Evolutionary conservation across 1,140 invertebrate species (phyloP).

Genomic region (Drosophila tristis): DNA sequence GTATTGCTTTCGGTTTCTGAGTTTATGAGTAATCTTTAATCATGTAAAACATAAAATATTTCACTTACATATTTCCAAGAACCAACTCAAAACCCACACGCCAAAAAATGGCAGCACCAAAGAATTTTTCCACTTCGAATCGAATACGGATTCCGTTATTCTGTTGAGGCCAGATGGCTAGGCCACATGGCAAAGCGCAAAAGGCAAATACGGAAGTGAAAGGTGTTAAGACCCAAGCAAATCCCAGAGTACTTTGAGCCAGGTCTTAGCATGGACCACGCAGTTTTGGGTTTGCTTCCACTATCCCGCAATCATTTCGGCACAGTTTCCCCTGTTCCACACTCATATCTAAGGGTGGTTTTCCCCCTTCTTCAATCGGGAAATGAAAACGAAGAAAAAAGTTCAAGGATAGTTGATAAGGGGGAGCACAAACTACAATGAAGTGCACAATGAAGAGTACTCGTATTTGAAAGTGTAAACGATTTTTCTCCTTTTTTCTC

Average conservation of each 20-base stretch:
- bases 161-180: conserved; percentile 1
- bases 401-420: too few relatives aligned
- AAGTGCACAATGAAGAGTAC: too few relatives aligned
- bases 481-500: too few relatives aligned
- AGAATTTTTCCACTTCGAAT: neutral
- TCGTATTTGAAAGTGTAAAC: too few relatives aligned
- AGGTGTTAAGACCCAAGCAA: conserved; percentile 51
- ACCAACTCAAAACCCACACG: too few relatives aligned
- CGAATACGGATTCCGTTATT: neutral
- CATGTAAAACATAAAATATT: too few relatives aligned
- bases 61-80: too few relatives aligned
- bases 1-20: too few relatives aligned
- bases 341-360: neutral
- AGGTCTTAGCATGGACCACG: conserved; percentile 46
- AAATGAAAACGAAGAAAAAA: neutral
- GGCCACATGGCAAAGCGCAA: conserved; percentile 12
- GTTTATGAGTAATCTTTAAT: too few relatives aligned
- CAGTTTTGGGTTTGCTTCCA: conserved; percentile 35
- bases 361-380: neutral
- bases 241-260: conserved; percentile 53
- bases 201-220: conserved; percentile 38
- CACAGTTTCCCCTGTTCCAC: neutral
- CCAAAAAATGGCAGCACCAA: neutral
- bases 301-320: conserved; percentile 29
- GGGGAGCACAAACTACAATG: too few relatives aligned